A percentile compares a stretch with the other conserved stretches of the same genome.
Evolutionary conservation across 2,113 vertebrate genomes (phyloP).

Genomic region (Ceyx margarethae): DNA sequence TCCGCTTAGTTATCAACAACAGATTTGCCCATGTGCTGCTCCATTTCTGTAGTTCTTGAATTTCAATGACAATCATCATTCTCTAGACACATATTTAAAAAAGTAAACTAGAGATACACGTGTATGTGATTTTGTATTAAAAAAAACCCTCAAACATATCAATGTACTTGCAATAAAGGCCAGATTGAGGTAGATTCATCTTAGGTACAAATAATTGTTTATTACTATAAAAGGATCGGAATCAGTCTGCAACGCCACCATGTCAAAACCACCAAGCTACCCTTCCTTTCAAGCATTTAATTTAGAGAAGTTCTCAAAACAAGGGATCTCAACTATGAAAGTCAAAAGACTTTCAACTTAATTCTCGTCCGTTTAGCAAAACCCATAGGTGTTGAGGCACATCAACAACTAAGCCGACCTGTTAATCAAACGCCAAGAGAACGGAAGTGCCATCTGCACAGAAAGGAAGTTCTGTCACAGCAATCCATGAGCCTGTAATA

Average conservation of each 20-base stretch:
- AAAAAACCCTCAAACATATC: not conserved
- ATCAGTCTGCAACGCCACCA: not conserved
- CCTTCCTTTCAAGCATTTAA: not conserved
- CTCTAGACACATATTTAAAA: not conserved
- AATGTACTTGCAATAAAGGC: not conserved
- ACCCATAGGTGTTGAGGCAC: not conserved
- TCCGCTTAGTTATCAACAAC: not conserved
- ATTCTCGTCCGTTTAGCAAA: not conserved
- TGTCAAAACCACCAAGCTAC: not conserved
- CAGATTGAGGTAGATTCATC: not conserved
- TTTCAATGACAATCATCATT: not conserved
- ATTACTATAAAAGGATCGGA: not conserved
- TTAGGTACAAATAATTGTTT: not conserved
- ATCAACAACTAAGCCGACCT: not conserved
- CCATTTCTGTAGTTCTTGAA: not conserved
- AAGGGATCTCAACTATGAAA: not conserved
- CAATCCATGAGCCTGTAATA: not conserved
- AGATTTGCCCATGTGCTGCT: not conserved
- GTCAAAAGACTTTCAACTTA: not conserved
- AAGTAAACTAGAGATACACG: not conserved
- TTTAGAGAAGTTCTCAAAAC: not conserved
- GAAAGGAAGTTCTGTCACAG: not conserved
- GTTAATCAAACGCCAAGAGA: not conserved
- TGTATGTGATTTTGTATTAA: not conserved
- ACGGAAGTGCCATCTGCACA: accelerated